Evolutionary conservation across 2,888 invertebrate species (phyloP), one percentile per base, ranked within the genome.

Genomic region (Eledona agricola): DNA sequence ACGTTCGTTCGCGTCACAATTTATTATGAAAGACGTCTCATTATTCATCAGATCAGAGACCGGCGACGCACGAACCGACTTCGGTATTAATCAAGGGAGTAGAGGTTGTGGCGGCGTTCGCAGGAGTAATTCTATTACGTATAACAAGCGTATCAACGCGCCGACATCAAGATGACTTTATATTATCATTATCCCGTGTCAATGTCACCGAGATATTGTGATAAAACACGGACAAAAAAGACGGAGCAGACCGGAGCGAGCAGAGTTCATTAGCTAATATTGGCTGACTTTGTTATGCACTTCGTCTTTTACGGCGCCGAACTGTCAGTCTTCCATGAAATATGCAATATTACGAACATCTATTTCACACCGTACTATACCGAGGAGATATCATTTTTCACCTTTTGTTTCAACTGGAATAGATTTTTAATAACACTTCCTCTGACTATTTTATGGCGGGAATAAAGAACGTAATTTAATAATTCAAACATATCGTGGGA

Each of bases 121-220:
- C 22, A 29, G 43, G 37, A 51, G 43, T 51, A 43, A 51, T 51
- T 51, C 51, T 51, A 51, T 51, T 51, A 51, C 10, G 43, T 29
- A 43, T 43, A 51, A 51, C 51, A 43, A 51, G 51, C 35, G 29
- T 51, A 51, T 51, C 51, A 34, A 38, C 34, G 25, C 37, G 16
- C 40, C 50, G 31, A 25, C 50, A 42, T 29, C 51, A 51, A 23
- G 51, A 51, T 51, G 32, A 43, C 51, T 51, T 42, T 40, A 51
- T 35, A 35, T 43, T 51, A 51, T 51, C 51, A 51, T 51, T 51
- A 51, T 42, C 37, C 51, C 29, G 40, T 51, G 43, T 51, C 51
- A 51, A 17, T 51, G 51, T 51, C 51, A 51, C 43, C 13, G 43
- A 34, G 25, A 51, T 51, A 51, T 51, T 22, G 31, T 31, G 19